Evolutionary conservation across 2,888 invertebrate genomes (phyloP).

Genomic region (Conomelus anceps): DNA sequence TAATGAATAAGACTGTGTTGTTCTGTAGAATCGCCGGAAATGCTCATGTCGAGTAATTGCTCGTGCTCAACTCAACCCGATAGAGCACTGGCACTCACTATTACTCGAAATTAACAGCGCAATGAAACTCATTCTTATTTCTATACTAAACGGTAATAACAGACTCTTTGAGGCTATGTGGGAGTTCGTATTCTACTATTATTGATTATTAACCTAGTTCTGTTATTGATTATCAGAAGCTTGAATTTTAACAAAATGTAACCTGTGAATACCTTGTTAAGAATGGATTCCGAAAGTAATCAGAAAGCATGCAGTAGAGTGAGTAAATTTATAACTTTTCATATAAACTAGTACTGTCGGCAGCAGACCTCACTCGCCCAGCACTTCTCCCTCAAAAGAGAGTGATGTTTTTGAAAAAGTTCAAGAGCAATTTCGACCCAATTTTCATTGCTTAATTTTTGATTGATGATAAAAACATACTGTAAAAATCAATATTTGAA

Average conservation of each 20-base stretch:
- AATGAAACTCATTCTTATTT: background rate
- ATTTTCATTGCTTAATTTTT: too few species aligned
- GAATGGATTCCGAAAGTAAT: background rate
- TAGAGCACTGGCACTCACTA: too few species aligned
- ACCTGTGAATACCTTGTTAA: background rate
- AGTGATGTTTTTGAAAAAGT: too few species aligned
- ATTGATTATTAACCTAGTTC: background rate
- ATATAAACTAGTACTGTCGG: too few species aligned
- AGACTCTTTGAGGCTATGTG: background rate
- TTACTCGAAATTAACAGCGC: background rate
- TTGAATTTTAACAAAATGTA: background rate
- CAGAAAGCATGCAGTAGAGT: background rate
- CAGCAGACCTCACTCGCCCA: too few species aligned
- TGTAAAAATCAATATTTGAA: too few species aligned
- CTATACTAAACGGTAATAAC: background rate
- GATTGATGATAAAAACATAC: too few species aligned
- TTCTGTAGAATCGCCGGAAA: background rate
- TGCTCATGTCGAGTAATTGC: background rate
- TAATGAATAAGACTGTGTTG: background rate
- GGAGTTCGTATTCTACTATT: background rate
- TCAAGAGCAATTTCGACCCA: too few species aligned
- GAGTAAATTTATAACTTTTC: background rate
- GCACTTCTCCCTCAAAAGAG: too few species aligned
- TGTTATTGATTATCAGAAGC: too few species aligned
- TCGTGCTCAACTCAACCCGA: background rate